Evolutionary conservation across 2,797 vertebrate genomes (phyloP), one percentile per base, ranked within the genome.

Genomic region (Arnoldichthys spilopterus): DNA sequence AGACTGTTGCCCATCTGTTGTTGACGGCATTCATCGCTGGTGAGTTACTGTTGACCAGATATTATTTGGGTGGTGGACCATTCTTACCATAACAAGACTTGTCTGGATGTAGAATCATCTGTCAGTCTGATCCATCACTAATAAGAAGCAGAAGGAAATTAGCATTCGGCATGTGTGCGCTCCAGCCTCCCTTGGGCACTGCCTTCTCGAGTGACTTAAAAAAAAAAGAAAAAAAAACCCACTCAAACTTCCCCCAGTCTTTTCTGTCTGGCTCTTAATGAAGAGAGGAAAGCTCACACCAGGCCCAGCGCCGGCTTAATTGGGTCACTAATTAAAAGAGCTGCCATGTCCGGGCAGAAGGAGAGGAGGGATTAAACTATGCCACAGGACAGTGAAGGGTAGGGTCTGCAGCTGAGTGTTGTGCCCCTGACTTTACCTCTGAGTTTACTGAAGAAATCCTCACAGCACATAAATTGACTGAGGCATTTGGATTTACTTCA

Each of bases 251-350:
- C 15, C 74, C 64, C 73, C 59, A 67, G 4, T 77, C 77, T 82
- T 75, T 82, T 78, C 78, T 80, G 53, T 78, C 80, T 56, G 62
- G 62, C 68, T 71, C 59, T 72, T 81, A 76, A 80, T 80, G 72
- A 81, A 71, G 70, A 76, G 80, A 76, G 69, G 78, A 73, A 58
- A 74, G 69, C 72, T 75, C 75, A 93, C 90, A 92, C 86, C 89
- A 91, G 89, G 86, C 87, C 89, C 91, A 89, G 86, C 87, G 85
- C 93, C 89, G 77, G 85, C 91, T 90, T 95, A 95, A 95, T 94
- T 96, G 90, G 89, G 86, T 92, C 90, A 89, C 93, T 96, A 95
- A 96, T 96, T 92, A 93, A 96, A 95, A 94, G 92, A 94, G 93
- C 94, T 84, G 89, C 86, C 84, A 85, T 81, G 89, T 84, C 87